These are phyloP conservation scores for Cyrtodaria siliqua DNA, from an alignment of 2,888 invertebrate species.

Conservation along the genomic window DNA sequence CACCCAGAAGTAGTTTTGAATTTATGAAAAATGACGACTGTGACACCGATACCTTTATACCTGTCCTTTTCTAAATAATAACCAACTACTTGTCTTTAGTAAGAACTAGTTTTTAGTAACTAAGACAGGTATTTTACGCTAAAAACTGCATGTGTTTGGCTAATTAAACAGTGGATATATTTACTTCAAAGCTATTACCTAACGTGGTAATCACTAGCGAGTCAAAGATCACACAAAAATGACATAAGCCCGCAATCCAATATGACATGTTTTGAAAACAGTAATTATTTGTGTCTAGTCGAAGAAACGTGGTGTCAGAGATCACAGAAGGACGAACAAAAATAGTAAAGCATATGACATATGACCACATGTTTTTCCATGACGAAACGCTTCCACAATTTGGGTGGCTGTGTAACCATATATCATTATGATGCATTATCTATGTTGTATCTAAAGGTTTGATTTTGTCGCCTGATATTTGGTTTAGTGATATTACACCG, in stretches of 20 bases:
- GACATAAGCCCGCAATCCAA: slow-evolving; percentile 26
- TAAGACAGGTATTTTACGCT: background rate
- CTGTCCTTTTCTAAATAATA: slow-evolving; percentile 19
- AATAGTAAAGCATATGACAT: background rate
- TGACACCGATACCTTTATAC: slow-evolving; percentile 36
- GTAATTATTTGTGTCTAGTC: slow-evolving; percentile 41
- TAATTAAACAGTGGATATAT: slow-evolving; percentile 36
- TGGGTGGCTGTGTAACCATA: too few species aligned
- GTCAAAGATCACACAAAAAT: slow-evolving; percentile 44
- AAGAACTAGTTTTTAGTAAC: slow-evolving; percentile 6
- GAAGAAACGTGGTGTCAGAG: slow-evolving; percentile 20
- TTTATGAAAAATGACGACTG: slow-evolving; percentile 11
- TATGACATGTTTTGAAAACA: slow-evolving; percentile 32
- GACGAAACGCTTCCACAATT: too few species aligned
- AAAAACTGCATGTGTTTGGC: slow-evolving; percentile 35
- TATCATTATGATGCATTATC: too few species aligned
- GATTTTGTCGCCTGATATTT: slow-evolving; percentile 3
- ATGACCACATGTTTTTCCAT: background rate
- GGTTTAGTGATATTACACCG: background rate
- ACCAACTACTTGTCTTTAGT: slow-evolving; percentile 11
- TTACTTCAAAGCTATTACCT: slow-evolving; percentile 53
- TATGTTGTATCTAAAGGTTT: background rate
- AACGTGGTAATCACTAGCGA: slow-evolving; percentile 46
- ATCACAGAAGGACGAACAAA: slow-evolving; percentile 4
- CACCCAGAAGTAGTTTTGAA: slow-evolving; percentile 22